Conservation (phyloP, 2,888 invertebrate species). For the Dorcus hopei region DNA sequence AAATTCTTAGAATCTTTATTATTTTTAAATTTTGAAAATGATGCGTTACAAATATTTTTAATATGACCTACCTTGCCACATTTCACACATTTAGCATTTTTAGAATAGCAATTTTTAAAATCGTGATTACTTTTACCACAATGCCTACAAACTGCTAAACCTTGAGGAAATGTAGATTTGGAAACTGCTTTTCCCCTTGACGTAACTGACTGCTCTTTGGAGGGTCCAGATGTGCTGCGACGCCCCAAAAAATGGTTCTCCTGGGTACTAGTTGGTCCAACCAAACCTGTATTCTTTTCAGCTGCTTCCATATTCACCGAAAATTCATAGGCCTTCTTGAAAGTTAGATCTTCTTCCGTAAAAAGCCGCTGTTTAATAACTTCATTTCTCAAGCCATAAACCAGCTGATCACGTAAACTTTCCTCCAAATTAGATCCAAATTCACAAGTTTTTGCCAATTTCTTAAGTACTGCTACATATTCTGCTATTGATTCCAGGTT, state of each 20-base stretch:
- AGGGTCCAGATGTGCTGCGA: too few relatives aligned
- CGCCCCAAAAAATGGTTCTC: too few relatives aligned
- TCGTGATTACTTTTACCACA: neutral
- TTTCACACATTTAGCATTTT: neutral
- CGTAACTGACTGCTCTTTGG: too few relatives aligned
- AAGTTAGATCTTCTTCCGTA: slow-evolving; percentile 8
- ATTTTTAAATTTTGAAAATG: neutral
- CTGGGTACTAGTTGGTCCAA: too few relatives aligned
- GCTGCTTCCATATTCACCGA: neutral
- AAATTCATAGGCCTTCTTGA: slow-evolving; percentile 3
- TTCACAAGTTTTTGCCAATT: neutral
- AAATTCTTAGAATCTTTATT: neutral
- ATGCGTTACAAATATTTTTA: neutral
- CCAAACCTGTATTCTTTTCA: too few relatives aligned
- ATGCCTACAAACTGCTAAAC: neutral
- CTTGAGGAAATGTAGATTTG: too few relatives aligned
- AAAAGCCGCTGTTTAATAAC: slow-evolving; percentile 6
- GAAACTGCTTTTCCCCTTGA: too few relatives aligned
- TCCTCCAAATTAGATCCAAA: too few relatives aligned
- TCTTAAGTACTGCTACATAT: slow-evolving; percentile 1
- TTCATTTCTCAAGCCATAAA: slow-evolving; percentile 1
- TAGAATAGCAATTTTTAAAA: neutral
- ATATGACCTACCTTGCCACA: neutral
- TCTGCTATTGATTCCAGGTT: neutral
- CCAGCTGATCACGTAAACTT: slow-evolving; percentile 10